These are phyloP conservation scores for Catagonus wagneri DNA, from an alignment of 2,113 vertebrate species.

Conservation along the genomic window DNA sequence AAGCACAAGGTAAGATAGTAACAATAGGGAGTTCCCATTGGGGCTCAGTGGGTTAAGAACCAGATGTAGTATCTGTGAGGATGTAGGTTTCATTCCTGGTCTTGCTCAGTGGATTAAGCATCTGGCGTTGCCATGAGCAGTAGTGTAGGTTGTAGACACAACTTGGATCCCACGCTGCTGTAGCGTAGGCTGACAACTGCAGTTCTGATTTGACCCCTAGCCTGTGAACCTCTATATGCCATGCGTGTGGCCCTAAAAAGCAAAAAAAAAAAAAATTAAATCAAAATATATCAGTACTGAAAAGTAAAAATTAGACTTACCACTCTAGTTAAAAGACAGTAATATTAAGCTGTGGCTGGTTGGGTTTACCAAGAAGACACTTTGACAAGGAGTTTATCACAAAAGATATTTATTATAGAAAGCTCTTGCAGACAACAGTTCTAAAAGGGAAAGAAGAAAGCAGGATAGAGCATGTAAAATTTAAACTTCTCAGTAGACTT, in stretches of 20 bases:
- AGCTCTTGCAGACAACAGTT: not conserved
- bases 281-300: not conserved
- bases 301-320: not conserved
- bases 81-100: too few relatives aligned
- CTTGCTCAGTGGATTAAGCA: too few relatives aligned
- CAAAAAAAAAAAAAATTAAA: not conserved
- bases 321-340: not conserved
- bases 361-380: not conserved
- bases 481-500: accelerated
- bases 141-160: too few relatives aligned
- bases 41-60: too few relatives aligned
- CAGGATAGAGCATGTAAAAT: not conserved
- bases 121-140: too few relatives aligned
- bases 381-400: not conserved
- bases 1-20: not conserved
- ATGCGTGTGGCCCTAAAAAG: too few relatives aligned
- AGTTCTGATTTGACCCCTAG: too few relatives aligned
- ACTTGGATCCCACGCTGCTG: too few relatives aligned
- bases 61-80: too few relatives aligned
- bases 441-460: not conserved
- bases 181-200: too few relatives aligned
- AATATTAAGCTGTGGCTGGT: not conserved
- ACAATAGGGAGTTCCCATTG: too few relatives aligned
- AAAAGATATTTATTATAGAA: not conserved
- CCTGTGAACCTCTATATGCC: too few relatives aligned